Base-by-base conservation (phyloP, 1,140 invertebrate species). In the Linepithema humile region DNA sequence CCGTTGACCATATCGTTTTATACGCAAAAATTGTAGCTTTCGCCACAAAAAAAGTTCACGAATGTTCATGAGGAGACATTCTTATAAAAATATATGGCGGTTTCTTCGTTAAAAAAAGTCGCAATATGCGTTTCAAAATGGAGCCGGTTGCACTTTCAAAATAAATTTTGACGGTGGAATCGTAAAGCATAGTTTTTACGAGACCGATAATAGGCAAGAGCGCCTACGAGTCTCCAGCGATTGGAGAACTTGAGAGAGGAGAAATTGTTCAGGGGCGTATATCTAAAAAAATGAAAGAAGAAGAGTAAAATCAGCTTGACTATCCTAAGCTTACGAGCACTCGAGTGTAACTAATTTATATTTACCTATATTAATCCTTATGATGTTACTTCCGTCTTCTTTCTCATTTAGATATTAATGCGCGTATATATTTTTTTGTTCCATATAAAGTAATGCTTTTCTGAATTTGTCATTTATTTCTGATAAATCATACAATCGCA, bases 141-240 rank as follows among this genome's bases (percentile, higher is more conserved):
- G 23, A 40, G n/a, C 38, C 59, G 38, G 65, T 57, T 67, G 69
- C 77, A 86, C 82, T 87, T 83, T 87, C 78, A 70, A 86, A 86
- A 87, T 86, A 82, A 78, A 65, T 86, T 87, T 86, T 65, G 86
- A 87, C 84, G 57, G 80, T 78, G 40, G 35, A 78, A 89, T 91
- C 88, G 59, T 92, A 91, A 91, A 91, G 67, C 59, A 64, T 20
- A 38, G 15, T 88, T 84, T 88, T 89, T 86, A 89, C 80, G 88
- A 82, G 82, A 57, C 77, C 62, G 80, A 89, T 88, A 86, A 87
- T 84, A 85, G 53, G 75, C 50, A 12, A 15, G n/a, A 60, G 85
- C 74, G 83, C 65, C 59, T 85, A 85, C 85, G 64, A 70, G 20
- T 50, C 45, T 53, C 40, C 35, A 45, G 7, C 77, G n/a, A 57